Percentiles rank a stretch among this genome's conserved stretches.
Evolutionary conservation across 2,113 vertebrate species (phyloP).

Genomic region (Cynocephalus volans): DNA sequence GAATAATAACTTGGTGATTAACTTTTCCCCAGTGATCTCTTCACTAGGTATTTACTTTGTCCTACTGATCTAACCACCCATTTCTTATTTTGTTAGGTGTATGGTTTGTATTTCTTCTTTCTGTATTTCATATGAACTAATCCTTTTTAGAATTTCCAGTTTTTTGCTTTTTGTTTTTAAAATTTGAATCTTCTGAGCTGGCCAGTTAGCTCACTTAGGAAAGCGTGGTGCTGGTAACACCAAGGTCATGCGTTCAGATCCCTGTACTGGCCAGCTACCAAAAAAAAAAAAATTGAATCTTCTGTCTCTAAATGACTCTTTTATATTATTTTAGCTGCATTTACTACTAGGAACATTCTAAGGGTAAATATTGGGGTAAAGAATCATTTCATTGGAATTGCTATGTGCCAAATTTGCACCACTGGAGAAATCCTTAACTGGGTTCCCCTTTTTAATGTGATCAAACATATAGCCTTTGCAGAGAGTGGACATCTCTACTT

Average conservation of each 20-base stretch:
- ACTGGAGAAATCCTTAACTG: not conserved
- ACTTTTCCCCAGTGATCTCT: not conserved
- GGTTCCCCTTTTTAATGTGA: not conserved
- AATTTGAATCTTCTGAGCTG: conserved; percentile 33
- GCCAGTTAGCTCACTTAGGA: no score
- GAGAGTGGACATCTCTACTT: not conserved
- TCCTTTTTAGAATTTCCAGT: conserved; percentile 51
- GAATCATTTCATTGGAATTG: conserved; percentile 5
- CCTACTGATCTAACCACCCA: not conserved
- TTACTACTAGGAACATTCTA: not conserved
- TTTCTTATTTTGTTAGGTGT: conserved; percentile 1
- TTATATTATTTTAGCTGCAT: conserved; percentile 53
- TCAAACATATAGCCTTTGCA: not conserved
- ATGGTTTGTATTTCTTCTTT: conserved; percentile 57
- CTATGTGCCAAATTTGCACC: not conserved
- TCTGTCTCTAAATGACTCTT: conserved; percentile 12
- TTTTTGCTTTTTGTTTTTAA: conserved; percentile 61
- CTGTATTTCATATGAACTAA: conserved; percentile 42
- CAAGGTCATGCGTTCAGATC: no score
- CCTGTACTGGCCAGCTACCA: no score
- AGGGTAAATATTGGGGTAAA: not conserved
- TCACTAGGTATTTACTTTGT: conserved; percentile 31
- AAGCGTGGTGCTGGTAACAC: no score
- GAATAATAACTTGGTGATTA: conserved; percentile 17
- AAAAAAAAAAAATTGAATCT: not conserved